These are phyloP conservation scores for Steinernema feltiae DNA, from an alignment of 1,140 invertebrate species.

Conservation along the genomic window DNA sequence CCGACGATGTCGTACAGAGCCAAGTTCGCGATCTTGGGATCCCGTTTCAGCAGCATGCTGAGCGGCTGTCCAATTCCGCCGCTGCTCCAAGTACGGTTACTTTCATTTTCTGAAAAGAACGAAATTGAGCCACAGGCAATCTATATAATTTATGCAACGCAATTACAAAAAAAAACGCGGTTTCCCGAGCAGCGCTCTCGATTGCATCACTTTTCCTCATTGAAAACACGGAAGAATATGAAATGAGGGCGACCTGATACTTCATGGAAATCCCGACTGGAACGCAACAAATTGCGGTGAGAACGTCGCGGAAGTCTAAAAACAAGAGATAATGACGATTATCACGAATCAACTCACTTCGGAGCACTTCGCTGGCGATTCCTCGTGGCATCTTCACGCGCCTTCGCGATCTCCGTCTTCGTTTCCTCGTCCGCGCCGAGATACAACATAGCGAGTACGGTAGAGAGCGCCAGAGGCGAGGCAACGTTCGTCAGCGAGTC, in stretches of 20 bases:
- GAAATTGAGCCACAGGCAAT: too few relatives aligned
- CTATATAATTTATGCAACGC: too few relatives aligned
- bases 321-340: neutral
- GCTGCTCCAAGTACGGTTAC: constrained; percentile 90
- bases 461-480: neutral
- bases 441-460: neutral
- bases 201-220: too few relatives aligned
- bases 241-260: too few relatives aligned
- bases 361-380: neutral
- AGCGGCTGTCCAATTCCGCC: constrained; percentile 97
- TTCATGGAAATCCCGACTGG: too few relatives aligned
- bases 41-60: constrained; percentile 86
- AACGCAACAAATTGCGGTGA: neutral
- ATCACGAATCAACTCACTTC: neutral
- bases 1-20: constrained; percentile 88
- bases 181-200: too few relatives aligned
- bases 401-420: neutral
- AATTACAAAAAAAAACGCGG: too few relatives aligned
- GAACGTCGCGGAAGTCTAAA: neutral
- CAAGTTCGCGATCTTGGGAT: constrained; percentile 64
- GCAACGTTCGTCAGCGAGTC: neutral
- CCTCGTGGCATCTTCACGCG: neutral
- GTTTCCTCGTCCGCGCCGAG: neutral
- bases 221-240: too few relatives aligned
- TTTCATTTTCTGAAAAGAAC: constrained; percentile 59